Conservation (phyloP, 1,140 invertebrate species). For the Melitaea cinxia region DNA sequence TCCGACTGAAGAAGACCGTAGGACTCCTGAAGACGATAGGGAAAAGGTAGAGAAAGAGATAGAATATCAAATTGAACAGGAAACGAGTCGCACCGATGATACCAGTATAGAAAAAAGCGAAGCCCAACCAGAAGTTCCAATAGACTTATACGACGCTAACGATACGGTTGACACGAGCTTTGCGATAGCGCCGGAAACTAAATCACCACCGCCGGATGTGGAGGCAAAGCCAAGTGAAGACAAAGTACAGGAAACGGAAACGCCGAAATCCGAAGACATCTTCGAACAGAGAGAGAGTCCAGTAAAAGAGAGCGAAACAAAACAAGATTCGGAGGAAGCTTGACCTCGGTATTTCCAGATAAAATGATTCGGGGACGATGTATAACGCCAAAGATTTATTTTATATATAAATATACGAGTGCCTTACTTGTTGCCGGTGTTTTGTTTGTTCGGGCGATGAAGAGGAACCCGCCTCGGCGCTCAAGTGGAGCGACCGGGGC, state of each 20-base stretch:
- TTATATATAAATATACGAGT: constrained; percentile 80
- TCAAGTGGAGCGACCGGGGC: constrained; percentile 84
- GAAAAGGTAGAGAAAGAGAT: constrained; percentile 13
- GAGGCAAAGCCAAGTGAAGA: constrained; percentile 24
- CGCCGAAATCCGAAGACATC: constrained; percentile 43
- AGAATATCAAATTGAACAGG: constrained; percentile 25
- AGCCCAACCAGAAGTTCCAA: constrained; percentile 10
- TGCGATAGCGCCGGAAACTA: constrained; percentile 23
- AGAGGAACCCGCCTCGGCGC: constrained; percentile 82
- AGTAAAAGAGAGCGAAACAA: constrained; percentile 5
- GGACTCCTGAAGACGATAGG: no score
- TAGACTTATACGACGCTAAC: constrained; percentile 57
- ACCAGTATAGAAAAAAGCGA: constrained; percentile 12
- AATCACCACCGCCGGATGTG: constrained; percentile 4
- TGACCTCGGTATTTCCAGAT: constrained; percentile 64
- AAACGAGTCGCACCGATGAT: constrained; percentile 16
- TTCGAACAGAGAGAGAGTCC: constrained; percentile 36
- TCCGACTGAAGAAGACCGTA: no score
- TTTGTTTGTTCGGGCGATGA: constrained; percentile 69
- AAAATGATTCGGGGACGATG: constrained; percentile 69
- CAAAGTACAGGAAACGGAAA: constrained; percentile 13
- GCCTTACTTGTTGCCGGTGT: constrained; percentile 78
- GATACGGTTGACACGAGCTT: constrained; percentile 62
- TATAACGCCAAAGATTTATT: constrained; percentile 77
- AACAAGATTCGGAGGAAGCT: constrained; percentile 26